Conservation (phyloP, 1,140 invertebrate species). For the Drosophila orosa region DNA sequence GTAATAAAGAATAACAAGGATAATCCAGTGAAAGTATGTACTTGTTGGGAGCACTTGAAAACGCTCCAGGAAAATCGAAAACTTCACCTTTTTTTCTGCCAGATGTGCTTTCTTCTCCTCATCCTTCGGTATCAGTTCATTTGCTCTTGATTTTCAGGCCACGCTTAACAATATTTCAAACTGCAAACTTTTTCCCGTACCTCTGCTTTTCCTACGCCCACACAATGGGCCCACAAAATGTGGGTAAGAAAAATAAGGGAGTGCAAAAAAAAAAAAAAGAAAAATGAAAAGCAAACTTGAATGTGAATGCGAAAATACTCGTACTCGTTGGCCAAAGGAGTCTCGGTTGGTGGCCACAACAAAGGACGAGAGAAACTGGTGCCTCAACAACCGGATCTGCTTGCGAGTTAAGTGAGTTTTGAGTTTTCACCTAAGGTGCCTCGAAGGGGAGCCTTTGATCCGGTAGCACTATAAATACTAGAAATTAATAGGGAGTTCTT, state of each 20-base stretch:
- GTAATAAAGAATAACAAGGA: constrained; percentile 54
- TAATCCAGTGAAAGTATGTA: constrained; percentile 59
- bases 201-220: constrained; percentile 42
- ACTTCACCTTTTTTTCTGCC: constrained; percentile 59
- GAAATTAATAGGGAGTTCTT: no score
- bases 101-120: constrained; percentile 49
- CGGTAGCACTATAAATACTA: background rate
- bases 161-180: constrained; percentile 79
- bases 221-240: constrained; percentile 45
- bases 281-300: constrained; percentile 56
- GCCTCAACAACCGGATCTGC: constrained; percentile 14
- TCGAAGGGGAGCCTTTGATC: background rate
- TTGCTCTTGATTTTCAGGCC: constrained; percentile 49
- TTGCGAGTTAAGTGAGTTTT: constrained; percentile 12
- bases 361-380: constrained; percentile 12
- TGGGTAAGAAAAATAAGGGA: constrained; percentile 32
- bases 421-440: constrained; percentile 1
- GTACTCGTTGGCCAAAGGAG: constrained; percentile 22
- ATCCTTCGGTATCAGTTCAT: constrained; percentile 51
- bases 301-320: constrained; percentile 58
- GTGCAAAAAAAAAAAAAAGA: constrained; percentile 5
- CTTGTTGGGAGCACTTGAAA: constrained; percentile 26
- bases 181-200: constrained; percentile 71
- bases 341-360: constrained; percentile 22
- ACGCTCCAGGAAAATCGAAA: constrained; percentile 53